These are phyloP conservation scores for Heliconius hermathena DNA, from an alignment of 1,140 invertebrate species.

Conservation along the genomic window DNA sequence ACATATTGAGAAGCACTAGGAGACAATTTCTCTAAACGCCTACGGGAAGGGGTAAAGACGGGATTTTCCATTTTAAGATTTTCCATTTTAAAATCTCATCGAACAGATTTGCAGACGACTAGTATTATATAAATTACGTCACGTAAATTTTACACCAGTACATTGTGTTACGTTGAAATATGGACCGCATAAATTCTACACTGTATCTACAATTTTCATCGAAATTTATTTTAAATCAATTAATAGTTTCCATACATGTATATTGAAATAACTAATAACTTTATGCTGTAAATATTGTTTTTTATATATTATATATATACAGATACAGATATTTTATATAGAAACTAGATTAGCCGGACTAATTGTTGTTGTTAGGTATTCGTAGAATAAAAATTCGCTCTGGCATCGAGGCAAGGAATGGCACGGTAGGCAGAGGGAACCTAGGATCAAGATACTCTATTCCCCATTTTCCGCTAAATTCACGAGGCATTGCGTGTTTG, in stretches of 20 bases:
- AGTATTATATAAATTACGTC: no score
- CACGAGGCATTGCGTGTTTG: background rate
- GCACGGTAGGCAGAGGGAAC: background rate
- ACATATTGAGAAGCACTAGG: no score
- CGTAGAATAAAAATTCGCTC: no score
- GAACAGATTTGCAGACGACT: no score
- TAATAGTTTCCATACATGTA: slow-evolving; percentile 11
- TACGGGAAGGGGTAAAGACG: no score
- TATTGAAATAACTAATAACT: slow-evolving; percentile 5
- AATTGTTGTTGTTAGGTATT: no score
- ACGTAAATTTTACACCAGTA: background rate
- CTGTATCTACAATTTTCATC: slow-evolving; percentile 9
- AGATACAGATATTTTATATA: background rate
- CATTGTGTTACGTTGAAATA: slow-evolving; percentile 2
- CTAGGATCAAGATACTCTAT: background rate
- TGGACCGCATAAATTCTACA: background rate
- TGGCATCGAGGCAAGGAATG: no score
- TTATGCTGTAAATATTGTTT: background rate
- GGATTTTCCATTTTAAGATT: no score
- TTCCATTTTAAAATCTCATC: no score
- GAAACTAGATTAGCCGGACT: no score
- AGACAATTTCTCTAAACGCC: no score
- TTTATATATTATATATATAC: background rate
- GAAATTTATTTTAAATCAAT: slow-evolving; percentile 7
- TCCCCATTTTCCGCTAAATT: background rate